Evolutionary conservation across 2,113 vertebrate genomes (phyloP), one percentile per base, ranked within the genome.

Genomic region (Channa maculata): DNA sequence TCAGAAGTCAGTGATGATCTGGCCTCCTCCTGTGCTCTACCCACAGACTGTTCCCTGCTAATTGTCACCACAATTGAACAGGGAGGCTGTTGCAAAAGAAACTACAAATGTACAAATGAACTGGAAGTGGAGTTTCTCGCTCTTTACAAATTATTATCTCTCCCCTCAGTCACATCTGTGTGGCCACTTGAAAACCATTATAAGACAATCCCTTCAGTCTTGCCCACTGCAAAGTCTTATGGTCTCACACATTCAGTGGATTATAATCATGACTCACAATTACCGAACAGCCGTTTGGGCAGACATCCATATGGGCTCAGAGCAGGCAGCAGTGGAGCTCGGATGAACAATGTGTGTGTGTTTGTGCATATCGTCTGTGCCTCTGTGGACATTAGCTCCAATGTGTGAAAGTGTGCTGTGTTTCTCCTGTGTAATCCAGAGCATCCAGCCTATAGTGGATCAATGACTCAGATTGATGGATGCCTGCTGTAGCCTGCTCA

Each of bases 201-300:
- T n/a, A 41, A 76, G n/a, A 69, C 33, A 48, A 51, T 44, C 12
- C 48, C 79, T 68, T 69, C 39, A 80, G 65, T 14, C 58, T 5
- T 3, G 12, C n/a, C 34, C 34, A 41, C 44, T 43, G 54, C 14
- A 41, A 46, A 70, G 24, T 24, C 24, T 24, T 24, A 24, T 24
- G 24, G 12, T 13, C 63, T 53, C 37, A 45, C 55, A 64, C 58
- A 71, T 75, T 60, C 5, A 81, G 2, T 62, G 37, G 60, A 86
- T 86, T 89, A 71, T 46, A 73, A 66, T 77, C 67, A 60, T 84
- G 84, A 84, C 77, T 84, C 64, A 55, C 46, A 81, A 73, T 85
- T 83, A 88, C 67, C 79, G 76, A 79, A 53, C 61, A 86, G 73
- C 63, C 74, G 45, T 71, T 49, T 71, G 55, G 73, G 71, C 38